Base-by-base conservation (phyloP, 2,888 invertebrate genomes). In the Leuctra nigra region DNA sequence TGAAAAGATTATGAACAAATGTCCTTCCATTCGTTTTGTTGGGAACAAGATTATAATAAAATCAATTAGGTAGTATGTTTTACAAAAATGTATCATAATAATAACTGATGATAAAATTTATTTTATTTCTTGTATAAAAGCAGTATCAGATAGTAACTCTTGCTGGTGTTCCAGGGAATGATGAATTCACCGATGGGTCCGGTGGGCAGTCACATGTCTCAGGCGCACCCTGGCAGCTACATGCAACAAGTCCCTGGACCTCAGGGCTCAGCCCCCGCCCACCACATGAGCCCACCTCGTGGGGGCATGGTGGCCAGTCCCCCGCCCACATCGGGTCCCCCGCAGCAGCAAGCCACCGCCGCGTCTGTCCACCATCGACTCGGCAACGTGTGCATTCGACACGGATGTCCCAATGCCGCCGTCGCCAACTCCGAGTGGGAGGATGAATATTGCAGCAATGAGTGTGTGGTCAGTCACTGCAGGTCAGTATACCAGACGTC, bases 391-490 rank as follows among this genome's bases (percentile, higher is more conserved):
- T 92, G 91, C 75, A 89, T 91, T 68, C 85, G 94, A 61, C 87
- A 87, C 68, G 93, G 93, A 64, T 96, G 95, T 74, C 84, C 85
- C 62, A 95, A 95, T 75, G 85, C 86, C 44, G 92, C 94, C 62
- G 86, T 93, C 66, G 84, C 91, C 63, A 93, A 90, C 76, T 86
- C 87, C 62, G 93, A 93, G 74, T 95, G 95, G 95, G 95, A 95
- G 73, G 91, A 91, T 71, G 95, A 95, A 73, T 96, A 94, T 73
- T 96, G 95, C 78, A 92, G 93, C 75, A 94, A 93, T 75, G 93
- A 95, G 74, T 96, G 95, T 76, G 95, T 95, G 63, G 91, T 94
- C 71, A 89, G 87, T 72, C 95, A 96, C 75, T 95, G 95, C 84
- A 87, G 92, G 85, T 84, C 7, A 29, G 29, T 11, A n/a, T n/a